Percentiles rank a stretch among this genome's conserved stretches.
Conservation (phyloP, 2,888 invertebrate species). For the Eupithecia centaureata region DNA sequence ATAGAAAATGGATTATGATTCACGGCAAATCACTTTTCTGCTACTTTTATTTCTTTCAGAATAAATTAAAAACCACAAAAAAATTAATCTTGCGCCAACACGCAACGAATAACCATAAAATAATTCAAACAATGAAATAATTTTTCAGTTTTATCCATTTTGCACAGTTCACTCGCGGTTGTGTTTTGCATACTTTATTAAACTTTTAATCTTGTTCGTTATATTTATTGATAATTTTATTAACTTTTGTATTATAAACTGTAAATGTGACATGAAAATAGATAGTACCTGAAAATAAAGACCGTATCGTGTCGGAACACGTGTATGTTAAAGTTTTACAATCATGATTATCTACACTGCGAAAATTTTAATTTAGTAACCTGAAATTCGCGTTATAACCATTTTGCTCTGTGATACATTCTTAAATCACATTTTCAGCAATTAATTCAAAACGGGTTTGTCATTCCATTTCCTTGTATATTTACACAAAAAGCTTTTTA, state of each 20-base stretch:
- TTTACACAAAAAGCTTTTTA: conserved; percentile 38
- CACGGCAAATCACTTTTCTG: too few relatives aligned
- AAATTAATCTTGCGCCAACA: too few relatives aligned
- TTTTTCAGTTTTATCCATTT: neutral
- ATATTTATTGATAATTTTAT: conserved; percentile 29
- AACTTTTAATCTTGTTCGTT: conserved; percentile 32
- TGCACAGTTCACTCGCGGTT: conserved; percentile 77
- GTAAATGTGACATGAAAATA: conserved; percentile 63
- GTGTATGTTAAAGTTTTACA: neutral
- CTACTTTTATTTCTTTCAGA: too few relatives aligned
- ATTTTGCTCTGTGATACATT: neutral
- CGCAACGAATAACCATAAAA: too few relatives aligned
- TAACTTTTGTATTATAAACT: conserved; percentile 47
- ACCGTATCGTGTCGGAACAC: neutral
- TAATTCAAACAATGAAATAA: neutral
- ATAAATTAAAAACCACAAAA: too few relatives aligned
- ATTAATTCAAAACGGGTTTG: conserved; percentile 55
- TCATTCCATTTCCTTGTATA: conserved; percentile 61
- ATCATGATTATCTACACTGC: neutral
- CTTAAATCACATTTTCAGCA: conserved; percentile 21
- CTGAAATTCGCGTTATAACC: neutral
- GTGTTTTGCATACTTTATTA: conserved; percentile 56
- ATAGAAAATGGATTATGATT: too few relatives aligned
- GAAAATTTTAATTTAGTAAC: neutral
- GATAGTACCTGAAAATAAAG: conserved; percentile 43